phyloP scores from a whole-genome alignment of 2,797 vertebrate genomes.

The Darevskia mixta region DNA sequence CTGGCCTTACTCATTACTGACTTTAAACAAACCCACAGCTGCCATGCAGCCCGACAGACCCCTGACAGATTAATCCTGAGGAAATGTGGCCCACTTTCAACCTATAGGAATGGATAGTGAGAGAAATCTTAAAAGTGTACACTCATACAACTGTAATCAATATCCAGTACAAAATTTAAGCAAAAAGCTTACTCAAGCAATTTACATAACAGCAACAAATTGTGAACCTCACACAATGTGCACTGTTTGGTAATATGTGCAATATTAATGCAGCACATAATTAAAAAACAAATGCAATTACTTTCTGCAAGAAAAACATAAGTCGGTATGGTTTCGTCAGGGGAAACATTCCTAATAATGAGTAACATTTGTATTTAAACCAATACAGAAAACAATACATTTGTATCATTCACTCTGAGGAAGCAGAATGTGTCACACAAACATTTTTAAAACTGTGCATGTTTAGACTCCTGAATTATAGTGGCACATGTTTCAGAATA shows the following conservation, averaged over 20 bases:
- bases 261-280: neutral
- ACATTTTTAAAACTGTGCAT: neutral
- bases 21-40: neutral
- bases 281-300: neutral
- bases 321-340: neutral
- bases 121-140: neutral
- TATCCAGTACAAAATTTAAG: neutral
- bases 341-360: neutral
- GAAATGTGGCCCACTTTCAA: neutral
- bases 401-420: neutral
- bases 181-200: neutral
- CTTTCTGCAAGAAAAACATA: neutral
- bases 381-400: neutral
- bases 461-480: conserved; percentile 5
- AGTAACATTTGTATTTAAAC: conserved; percentile 5
- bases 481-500: neutral
- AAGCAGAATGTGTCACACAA: neutral
- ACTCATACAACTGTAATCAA: neutral
- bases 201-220: neutral
- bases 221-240: neutral
- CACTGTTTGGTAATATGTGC: neutral
- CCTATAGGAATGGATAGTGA: neutral
- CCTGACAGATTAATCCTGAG: neutral
- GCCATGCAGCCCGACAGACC: no score
- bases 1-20: neutral